Percentiles rank a stretch among this genome's conserved stretches.
Conservation (phyloP, 2,113 vertebrate genomes). For the Chaetodon trifascialis region DNA sequence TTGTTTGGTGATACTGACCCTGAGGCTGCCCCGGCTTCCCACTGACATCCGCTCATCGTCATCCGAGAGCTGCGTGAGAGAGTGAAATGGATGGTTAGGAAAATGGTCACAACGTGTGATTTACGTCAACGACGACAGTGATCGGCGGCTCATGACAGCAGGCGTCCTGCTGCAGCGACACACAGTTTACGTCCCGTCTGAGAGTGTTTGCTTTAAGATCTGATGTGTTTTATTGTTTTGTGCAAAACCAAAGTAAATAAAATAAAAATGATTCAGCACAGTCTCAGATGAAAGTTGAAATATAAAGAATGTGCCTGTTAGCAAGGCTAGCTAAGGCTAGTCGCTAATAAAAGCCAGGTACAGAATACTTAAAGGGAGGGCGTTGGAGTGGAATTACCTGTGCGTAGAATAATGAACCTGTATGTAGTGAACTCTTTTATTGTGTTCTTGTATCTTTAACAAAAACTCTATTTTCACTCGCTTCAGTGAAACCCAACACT, state of each 20-base stretch:
- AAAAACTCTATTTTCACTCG: background rate
- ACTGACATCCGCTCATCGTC: slow-evolving; percentile 94
- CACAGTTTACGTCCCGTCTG: background rate
- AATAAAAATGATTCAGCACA: background rate
- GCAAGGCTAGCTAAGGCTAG: background rate
- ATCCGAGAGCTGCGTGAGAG: slow-evolving; percentile 89
- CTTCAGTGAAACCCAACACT: background rate
- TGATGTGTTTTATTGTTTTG: background rate
- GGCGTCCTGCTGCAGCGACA: slow-evolving; percentile 11
- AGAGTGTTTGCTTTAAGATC: background rate
- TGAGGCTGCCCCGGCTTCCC: slow-evolving; percentile 90
- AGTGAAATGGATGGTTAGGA: slow-evolving; percentile 61
- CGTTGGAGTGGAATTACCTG: too few relatives aligned
- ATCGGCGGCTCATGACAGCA: background rate
- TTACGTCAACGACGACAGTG: background rate
- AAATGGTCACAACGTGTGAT: background rate
- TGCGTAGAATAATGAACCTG: background rate
- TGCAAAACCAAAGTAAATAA: background rate
- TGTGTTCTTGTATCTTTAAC: background rate
- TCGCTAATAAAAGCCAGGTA: background rate
- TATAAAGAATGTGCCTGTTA: background rate
- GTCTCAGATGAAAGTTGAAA: background rate
- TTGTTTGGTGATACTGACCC: slow-evolving; percentile 88
- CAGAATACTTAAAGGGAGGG: background rate
- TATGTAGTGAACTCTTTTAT: background rate